Percentiles rank a stretch among this genome's conserved stretches.
phyloP scores from a whole-genome alignment of 2,113 vertebrate genomes.

The Lycocorax pyrrhopterus region DNA sequence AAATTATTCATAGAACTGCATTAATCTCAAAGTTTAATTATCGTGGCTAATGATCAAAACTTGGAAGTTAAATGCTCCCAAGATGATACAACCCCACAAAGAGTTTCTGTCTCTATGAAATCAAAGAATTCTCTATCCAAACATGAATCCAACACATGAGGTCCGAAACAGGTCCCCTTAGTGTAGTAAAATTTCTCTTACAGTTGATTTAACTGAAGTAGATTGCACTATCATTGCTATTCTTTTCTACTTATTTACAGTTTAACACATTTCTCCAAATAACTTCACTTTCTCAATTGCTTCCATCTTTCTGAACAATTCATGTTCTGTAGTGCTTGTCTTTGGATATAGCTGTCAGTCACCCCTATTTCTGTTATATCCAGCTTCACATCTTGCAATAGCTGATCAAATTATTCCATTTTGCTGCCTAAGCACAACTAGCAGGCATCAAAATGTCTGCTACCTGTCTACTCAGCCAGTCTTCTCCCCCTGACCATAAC shows the following conservation, averaged over 20 bases:
- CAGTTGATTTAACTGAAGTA: not conserved
- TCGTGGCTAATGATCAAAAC: not conserved
- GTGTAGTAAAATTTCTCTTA: not conserved
- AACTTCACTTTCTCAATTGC: not conserved
- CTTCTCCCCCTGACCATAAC: not conserved
- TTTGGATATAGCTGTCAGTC: not conserved
- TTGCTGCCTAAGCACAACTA: not conserved
- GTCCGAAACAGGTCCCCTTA: not conserved
- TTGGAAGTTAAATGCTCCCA: not conserved
- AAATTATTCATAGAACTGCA: not conserved
- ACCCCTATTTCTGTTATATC: not conserved
- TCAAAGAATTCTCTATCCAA: not conserved
- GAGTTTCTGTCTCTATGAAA: not conserved
- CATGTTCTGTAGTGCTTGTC: not conserved
- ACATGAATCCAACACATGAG: not conserved
- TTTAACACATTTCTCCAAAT: not conserved
- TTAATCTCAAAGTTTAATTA: slow-evolving; percentile 23
- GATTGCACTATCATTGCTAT: not conserved
- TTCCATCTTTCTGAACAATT: not conserved
- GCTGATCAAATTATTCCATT: not conserved
- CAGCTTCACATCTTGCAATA: not conserved
- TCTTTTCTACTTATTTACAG: not conserved
- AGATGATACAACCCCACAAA: not conserved
- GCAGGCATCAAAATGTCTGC: not conserved
- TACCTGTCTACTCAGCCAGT: not conserved